Conservation (phyloP, 1,140 invertebrate species). For the Hesperophylax magnus region DNA sequence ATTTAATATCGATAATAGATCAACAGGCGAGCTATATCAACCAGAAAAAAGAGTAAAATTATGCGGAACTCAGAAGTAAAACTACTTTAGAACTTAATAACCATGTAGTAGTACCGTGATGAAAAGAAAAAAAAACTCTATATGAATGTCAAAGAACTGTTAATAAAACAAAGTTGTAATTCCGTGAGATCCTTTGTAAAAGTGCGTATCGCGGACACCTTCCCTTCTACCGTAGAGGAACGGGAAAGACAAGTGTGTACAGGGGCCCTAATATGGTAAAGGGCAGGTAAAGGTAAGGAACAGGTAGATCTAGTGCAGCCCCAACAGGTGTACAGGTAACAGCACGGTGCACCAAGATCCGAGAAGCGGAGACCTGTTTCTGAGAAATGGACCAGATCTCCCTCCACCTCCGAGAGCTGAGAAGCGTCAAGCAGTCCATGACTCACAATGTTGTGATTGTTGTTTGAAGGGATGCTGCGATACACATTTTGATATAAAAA, state of each 20-base stretch:
- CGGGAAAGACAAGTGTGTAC: not conserved
- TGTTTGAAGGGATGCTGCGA: not conserved
- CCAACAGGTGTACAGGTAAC: not conserved
- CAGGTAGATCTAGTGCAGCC: constrained; percentile 2
- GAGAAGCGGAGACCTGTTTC: constrained; percentile 53
- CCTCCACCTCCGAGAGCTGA: not conserved
- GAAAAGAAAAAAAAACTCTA: no score
- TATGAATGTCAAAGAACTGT: no score
- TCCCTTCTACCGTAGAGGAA: not conserved
- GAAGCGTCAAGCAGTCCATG: constrained; percentile 11
- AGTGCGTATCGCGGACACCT: not conserved
- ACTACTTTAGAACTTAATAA: no score
- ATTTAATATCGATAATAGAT: no score
- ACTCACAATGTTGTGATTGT: constrained; percentile 37
- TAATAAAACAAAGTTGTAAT: no score
- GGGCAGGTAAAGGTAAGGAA: not conserved
- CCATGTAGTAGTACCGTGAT: no score
- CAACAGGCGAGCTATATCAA: no score
- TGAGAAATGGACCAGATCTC: constrained; percentile 37
- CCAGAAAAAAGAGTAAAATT: no score
- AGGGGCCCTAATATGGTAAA: not conserved
- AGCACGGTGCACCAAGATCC: constrained; percentile 33
- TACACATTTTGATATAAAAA: not conserved
- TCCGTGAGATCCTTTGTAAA: no score
- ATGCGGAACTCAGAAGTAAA: no score